Evolutionary conservation across 2,797 vertebrate species (phyloP).

Genomic region (Pipistrellus kuhlii): DNA sequence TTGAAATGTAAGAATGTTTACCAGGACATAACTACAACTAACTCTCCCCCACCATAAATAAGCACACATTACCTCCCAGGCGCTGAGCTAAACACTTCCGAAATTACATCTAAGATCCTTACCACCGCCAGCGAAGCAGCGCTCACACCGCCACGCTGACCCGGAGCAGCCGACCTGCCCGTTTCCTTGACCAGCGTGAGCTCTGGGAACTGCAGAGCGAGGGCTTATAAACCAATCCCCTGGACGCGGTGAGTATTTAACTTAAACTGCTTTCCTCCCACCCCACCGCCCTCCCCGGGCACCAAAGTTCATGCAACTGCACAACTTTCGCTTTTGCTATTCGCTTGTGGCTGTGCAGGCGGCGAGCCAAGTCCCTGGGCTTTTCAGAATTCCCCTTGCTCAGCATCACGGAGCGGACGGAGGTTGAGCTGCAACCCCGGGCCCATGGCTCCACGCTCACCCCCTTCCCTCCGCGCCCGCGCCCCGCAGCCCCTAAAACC

Average conservation of each 20-base stretch:
- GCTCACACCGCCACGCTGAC: neutral
- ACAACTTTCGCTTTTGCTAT: neutral
- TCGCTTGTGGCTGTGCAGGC: neutral
- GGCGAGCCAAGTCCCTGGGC: neutral
- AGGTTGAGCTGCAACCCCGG: neutral
- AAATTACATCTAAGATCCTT: neutral
- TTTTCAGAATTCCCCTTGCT: neutral
- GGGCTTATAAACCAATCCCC: neutral
- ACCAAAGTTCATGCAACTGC: neutral
- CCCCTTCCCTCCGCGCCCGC: neutral
- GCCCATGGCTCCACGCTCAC: neutral
- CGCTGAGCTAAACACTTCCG: neutral
- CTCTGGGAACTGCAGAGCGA: neutral
- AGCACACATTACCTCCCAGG: neutral
- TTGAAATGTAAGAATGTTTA: neutral
- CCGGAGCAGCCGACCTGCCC: neutral
- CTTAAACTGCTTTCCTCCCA: too few relatives aligned
- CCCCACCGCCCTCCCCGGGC: neutral
- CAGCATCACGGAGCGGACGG: fast-evolving
- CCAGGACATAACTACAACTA: neutral
- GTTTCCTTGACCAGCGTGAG: too few relatives aligned
- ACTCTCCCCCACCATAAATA: neutral
- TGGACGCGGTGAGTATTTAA: neutral
- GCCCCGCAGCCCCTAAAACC: too few relatives aligned
- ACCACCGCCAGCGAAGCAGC: neutral